Conservation (phyloP, 2,888 invertebrate genomes). For the Cosmia trapezina region DNA sequence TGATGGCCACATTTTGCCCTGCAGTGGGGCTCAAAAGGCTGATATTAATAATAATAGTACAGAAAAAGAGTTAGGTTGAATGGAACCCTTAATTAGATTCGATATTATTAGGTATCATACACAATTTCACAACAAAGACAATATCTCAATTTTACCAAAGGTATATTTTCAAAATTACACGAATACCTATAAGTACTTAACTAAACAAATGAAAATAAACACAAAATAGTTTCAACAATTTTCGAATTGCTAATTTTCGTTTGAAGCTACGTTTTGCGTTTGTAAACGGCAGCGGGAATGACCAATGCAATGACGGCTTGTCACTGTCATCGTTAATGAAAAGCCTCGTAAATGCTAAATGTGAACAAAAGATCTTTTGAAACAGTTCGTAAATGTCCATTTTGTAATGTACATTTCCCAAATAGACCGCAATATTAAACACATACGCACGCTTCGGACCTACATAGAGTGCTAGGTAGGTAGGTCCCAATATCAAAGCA, state of each 20-base stretch:
- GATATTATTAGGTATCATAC: too few species aligned
- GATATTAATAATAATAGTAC: background rate
- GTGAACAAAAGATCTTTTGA: slow-evolving; percentile 40
- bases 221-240: background rate
- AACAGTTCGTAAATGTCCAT: slow-evolving; percentile 41
- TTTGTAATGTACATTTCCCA: slow-evolving; percentile 35
- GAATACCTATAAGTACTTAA: too few species aligned
- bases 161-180: background rate
- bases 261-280: background rate
- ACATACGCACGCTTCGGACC: background rate
- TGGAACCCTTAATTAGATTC: background rate
- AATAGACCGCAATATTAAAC: slow-evolving; percentile 2
- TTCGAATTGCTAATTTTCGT: background rate
- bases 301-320: slow-evolving; percentile 2
- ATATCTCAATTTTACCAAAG: background rate
- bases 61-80: background rate
- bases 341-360: slow-evolving; percentile 19
- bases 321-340: slow-evolving; percentile 24
- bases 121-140: background rate
- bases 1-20: too few species aligned
- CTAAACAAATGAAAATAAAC: too few species aligned
- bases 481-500: slow-evolving; percentile 3
- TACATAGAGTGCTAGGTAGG: background rate
- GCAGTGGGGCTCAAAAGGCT: background rate
- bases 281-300: background rate